These are phyloP conservation scores for Brachyopa scutellaris DNA, from an alignment of 2,888 invertebrate species.

Conservation along the genomic window DNA sequence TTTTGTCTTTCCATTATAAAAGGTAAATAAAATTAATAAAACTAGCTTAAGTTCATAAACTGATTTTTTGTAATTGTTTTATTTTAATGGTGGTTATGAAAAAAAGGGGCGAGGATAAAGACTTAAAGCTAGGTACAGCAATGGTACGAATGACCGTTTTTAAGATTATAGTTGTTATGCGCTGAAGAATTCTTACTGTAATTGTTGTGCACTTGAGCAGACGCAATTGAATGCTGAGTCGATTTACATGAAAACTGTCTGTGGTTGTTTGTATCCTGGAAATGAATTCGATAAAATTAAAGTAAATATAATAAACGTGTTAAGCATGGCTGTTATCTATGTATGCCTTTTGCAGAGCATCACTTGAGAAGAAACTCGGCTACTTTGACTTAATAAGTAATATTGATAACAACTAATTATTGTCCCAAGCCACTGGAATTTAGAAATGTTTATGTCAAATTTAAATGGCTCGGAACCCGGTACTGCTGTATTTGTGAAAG, in stretches of 20 bases:
- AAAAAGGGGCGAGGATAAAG: neutral
- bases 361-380: too few relatives aligned
- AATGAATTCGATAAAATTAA: slow-evolving; percentile 16
- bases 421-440: too few relatives aligned
- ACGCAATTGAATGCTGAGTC: slow-evolving; percentile 74
- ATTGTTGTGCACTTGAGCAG: slow-evolving; percentile 78
- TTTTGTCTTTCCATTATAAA: slow-evolving; percentile 55
- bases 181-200: slow-evolving; percentile 74
- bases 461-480: too few relatives aligned
- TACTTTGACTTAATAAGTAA: too few relatives aligned
- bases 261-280: slow-evolving; percentile 79
- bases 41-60: slow-evolving; percentile 19
- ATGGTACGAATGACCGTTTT: slow-evolving; percentile 79
- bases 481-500: too few relatives aligned
- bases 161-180: slow-evolving; percentile 74
- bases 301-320: neutral
- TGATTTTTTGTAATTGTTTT: slow-evolving; percentile 30
- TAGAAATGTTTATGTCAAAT: too few relatives aligned
- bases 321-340: too few relatives aligned
- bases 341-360: too few relatives aligned
- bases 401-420: too few relatives aligned
- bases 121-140: slow-evolving; percentile 79
- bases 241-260: slow-evolving; percentile 81
- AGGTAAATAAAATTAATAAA: slow-evolving; percentile 36
- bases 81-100: slow-evolving; percentile 4